A percentile compares a stretch with the other conserved stretches of the same genome.
Evolutionary conservation across 2,888 invertebrate genomes (phyloP).

Genomic region (Acleris sparsana): DNA sequence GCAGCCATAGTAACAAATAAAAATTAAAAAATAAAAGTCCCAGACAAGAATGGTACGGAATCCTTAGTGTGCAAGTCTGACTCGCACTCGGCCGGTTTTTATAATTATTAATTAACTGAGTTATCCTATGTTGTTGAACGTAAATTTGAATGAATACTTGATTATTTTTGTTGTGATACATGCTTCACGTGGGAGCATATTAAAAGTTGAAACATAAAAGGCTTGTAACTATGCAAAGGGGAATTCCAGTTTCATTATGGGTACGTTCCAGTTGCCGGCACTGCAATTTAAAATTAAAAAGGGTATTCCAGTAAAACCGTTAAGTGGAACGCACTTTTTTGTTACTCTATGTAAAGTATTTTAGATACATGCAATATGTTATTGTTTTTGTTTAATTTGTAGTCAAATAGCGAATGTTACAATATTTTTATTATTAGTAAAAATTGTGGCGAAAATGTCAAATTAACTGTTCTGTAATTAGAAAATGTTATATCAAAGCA

Average conservation of each 20-base stretch:
- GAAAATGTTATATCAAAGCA: constrained; percentile 11
- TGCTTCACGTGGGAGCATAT: background rate
- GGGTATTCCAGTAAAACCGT: background rate
- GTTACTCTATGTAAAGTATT: constrained; percentile 10
- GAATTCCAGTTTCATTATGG: background rate
- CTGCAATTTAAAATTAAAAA: background rate
- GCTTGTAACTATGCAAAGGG: constrained; percentile 2
- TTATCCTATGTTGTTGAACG: too few species aligned
- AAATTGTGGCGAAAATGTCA: constrained; percentile 6
- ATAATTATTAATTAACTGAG: too few species aligned
- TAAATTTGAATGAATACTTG: background rate
- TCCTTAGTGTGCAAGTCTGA: too few species aligned
- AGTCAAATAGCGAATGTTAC: background rate
- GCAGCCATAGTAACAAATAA: too few species aligned
- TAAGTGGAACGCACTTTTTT: background rate
- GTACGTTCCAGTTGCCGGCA: background rate
- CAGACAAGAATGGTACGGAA: too few species aligned
- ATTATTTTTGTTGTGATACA: background rate
- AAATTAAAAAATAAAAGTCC: too few species aligned
- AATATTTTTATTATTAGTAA: constrained; percentile 9
- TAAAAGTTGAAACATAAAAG: constrained; percentile 1
- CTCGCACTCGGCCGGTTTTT: too few species aligned
- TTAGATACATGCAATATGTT: constrained; percentile 7
- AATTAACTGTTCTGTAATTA: constrained; percentile 13
- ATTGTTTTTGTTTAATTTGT: constrained; percentile 10